Conservation (phyloP, 1,140 invertebrate species). For the Drosophila quadrilineata region DNA sequence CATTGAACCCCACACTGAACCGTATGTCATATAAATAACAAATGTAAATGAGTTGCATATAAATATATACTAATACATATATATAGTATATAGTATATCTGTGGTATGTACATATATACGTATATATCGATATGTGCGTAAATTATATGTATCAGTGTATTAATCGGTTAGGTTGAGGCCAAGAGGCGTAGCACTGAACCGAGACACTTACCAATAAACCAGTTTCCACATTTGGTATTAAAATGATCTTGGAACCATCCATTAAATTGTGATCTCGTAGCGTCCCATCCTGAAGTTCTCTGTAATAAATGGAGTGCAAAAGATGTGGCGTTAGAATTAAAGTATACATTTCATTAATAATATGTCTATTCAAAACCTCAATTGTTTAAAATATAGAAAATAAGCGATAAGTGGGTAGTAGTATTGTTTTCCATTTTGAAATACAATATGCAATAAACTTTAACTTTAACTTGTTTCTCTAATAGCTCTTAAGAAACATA, state of each 20-base stretch:
- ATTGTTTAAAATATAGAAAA: too few relatives aligned
- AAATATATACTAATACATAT: background rate
- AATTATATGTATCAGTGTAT: slow-evolving; percentile 5
- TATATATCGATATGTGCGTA: background rate
- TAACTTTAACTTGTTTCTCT: too few relatives aligned
- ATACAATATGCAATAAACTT: too few relatives aligned
- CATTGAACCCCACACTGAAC: slow-evolving; percentile 35
- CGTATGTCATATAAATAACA: background rate
- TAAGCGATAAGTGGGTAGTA: too few relatives aligned
- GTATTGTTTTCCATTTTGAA: too few relatives aligned
- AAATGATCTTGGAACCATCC: slow-evolving; percentile 93
- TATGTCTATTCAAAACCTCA: too few relatives aligned
- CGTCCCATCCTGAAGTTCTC: slow-evolving; percentile 93
- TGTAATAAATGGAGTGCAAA: slow-evolving; percentile 82
- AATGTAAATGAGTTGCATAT: background rate
- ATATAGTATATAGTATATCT: background rate
- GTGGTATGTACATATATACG: background rate
- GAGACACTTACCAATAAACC: slow-evolving; percentile 92
- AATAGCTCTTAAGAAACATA: too few relatives aligned
- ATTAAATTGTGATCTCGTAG: slow-evolving; percentile 92
- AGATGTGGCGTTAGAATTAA: background rate
- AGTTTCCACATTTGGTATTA: slow-evolving; percentile 96
- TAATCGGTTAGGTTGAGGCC: background rate
- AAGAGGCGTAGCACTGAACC: background rate
- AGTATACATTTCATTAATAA: too few relatives aligned